Evolutionary conservation across 2,888 invertebrate genomes (phyloP).

Genomic region (Ophion obscuratus): DNA sequence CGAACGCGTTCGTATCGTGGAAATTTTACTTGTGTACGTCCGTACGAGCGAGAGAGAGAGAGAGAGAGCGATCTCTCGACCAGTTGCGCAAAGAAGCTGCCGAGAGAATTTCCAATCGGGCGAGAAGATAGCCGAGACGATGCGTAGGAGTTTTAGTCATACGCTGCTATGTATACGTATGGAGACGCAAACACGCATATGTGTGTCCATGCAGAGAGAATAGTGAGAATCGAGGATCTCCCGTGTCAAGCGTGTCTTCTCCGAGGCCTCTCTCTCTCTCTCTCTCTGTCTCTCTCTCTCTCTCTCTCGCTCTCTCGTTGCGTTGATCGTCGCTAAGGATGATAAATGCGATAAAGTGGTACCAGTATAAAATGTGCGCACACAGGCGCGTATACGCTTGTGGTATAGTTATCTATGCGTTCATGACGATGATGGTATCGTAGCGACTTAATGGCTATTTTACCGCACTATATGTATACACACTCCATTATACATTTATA

Average conservation of each 20-base stretch:
- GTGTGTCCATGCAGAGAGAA: background rate
- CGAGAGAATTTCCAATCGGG: constrained; percentile 59
- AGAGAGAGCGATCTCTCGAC: constrained; percentile 6
- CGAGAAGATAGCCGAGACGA: constrained; percentile 29
- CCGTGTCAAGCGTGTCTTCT: constrained; percentile 36
- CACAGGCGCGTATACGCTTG: constrained; percentile 27
- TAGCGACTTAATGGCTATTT: constrained; percentile 61
- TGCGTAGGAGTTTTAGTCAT: constrained; percentile 67
- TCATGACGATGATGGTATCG: constrained; percentile 61
- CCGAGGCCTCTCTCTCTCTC: constrained; percentile 13
- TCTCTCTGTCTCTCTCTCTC: constrained; percentile 33
- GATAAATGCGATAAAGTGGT: constrained; percentile 72
- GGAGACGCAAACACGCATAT: background rate
- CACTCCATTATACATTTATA: constrained; percentile 7
- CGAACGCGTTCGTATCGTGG: background rate
- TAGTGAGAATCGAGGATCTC: constrained; percentile 55
- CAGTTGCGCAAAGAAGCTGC: constrained; percentile 52
- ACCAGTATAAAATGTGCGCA: constrained; percentile 65
- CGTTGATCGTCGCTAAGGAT: constrained; percentile 68
- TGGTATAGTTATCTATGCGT: constrained; percentile 43
- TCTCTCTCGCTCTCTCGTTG: constrained; percentile 50
- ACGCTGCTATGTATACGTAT: background rate
- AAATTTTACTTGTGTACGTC: constrained; percentile 4
- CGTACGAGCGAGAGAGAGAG: background rate
- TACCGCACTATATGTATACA: constrained; percentile 39